phyloP scores from a whole-genome alignment of 1,140 invertebrate species.

The Aleiodes sp. region DNA sequence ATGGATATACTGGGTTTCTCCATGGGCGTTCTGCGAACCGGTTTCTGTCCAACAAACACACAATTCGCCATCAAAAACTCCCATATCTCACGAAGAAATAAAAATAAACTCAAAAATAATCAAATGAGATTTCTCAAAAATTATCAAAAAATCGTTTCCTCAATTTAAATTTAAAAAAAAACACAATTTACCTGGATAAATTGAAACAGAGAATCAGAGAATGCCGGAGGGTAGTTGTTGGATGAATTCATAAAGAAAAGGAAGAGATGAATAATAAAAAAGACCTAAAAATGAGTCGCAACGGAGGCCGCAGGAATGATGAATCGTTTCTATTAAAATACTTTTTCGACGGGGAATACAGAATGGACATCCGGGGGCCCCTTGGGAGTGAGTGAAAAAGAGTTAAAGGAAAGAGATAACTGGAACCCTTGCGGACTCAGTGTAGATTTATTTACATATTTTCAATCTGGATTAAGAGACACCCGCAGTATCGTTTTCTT shows the following conservation, averaged over 20 bases:
- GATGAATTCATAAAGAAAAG: slow-evolving; percentile 5
- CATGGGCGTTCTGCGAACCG: no score
- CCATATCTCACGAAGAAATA: no score
- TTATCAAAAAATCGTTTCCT: no score
- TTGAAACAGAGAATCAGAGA: neutral
- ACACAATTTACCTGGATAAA: neutral
- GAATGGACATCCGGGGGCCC: slow-evolving; percentile 53
- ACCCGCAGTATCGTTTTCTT: neutral
- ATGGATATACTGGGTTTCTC: no score
- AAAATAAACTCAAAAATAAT: no score
- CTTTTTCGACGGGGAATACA: slow-evolving; percentile 65
- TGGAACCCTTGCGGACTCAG: slow-evolving; percentile 36
- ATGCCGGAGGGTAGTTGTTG: neutral
- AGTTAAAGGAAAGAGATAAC: slow-evolving; percentile 13
- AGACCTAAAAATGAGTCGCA: slow-evolving; percentile 28
- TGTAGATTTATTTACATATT: slow-evolving; percentile 68
- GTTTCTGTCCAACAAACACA: no score
- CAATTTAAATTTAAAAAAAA: no score
- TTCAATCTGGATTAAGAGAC: slow-evolving; percentile 67
- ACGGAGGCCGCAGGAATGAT: slow-evolving; percentile 58
- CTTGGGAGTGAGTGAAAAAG: slow-evolving; percentile 24
- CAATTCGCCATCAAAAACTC: no score
- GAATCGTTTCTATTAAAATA: slow-evolving; percentile 69
- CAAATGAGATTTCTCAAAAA: no score
- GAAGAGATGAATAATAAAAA: slow-evolving; percentile 5